These are phyloP conservation scores for Phrixothrix hirtus DNA, from an alignment of 2,888 invertebrate species.

Conservation along the genomic window DNA sequence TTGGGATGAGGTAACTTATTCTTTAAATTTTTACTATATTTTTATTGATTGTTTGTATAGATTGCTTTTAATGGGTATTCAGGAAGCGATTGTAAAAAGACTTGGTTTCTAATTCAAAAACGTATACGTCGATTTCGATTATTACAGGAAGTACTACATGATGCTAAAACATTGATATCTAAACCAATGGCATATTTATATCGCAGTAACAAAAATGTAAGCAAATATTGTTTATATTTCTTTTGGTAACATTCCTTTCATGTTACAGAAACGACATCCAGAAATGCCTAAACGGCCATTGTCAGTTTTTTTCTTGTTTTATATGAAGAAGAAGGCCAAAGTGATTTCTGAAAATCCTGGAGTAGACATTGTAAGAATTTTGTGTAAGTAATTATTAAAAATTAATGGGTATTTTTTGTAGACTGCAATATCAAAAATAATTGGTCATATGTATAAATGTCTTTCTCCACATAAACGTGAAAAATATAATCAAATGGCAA, in stretches of 20 bases:
- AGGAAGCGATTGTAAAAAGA: slow-evolving; percentile 57
- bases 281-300: slow-evolving; percentile 60
- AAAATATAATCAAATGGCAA: slow-evolving; percentile 56
- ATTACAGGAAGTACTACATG: slow-evolving; percentile 56
- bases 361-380: slow-evolving; percentile 54
- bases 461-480: slow-evolving; percentile 56
- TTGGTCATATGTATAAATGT: slow-evolving; percentile 56
- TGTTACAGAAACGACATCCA: slow-evolving; percentile 54
- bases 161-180: slow-evolving; percentile 56
- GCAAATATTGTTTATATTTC: no score
- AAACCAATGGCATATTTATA: slow-evolving; percentile 57
- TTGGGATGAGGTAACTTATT: slow-evolving; percentile 57
- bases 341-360: slow-evolving; percentile 57
- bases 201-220: slow-evolving; percentile 44
- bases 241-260: no score
- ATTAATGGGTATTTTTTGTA: slow-evolving; percentile 34
- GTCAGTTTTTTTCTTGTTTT: slow-evolving; percentile 59
- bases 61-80: slow-evolving; percentile 57
- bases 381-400: no score
- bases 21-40: no score
- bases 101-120: slow-evolving; percentile 56
- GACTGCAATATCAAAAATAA: slow-evolving; percentile 57
- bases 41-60: no score
- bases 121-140: slow-evolving; percentile 57
- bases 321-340: slow-evolving; percentile 57